These are phyloP conservation scores for Bhutanitis thaidina DNA, from an alignment of 2,888 invertebrate species.

Conservation along the genomic window DNA sequence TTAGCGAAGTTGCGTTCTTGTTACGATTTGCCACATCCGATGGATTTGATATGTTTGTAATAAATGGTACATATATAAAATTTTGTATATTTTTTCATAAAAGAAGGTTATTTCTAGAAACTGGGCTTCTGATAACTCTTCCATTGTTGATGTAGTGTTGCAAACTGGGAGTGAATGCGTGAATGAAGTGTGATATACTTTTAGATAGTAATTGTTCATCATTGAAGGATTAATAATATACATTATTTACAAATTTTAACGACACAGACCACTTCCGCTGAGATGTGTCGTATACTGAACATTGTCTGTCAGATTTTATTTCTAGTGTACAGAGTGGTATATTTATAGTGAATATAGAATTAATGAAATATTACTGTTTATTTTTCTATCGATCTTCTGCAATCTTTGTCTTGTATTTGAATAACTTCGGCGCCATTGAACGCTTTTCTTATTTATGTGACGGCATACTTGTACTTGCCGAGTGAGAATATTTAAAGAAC, in stretches of 20 bases:
- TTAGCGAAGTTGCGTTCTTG: not conserved
- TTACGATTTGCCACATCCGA: not conserved
- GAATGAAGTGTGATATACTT: conserved; percentile 5
- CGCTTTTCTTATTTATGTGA: conserved; percentile 1
- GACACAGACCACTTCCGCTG: conserved; percentile 29
- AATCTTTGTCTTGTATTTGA: conserved; percentile 32
- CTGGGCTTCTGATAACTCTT: conserved; percentile 69
- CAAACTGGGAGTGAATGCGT: conserved; percentile 32
- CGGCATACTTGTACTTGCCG: conserved; percentile 8
- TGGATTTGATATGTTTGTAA: not conserved
- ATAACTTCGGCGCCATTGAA: conserved; percentile 22
- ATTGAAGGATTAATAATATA: conserved; percentile 24
- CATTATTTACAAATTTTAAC: conserved; percentile 44
- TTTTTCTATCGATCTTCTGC: conserved; percentile 61
- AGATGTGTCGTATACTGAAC: not conserved
- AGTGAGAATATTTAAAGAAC: conserved; percentile 25
- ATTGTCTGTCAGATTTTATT: conserved; percentile 29
- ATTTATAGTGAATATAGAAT: conserved; percentile 36
- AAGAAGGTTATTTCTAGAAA: conserved; percentile 40
- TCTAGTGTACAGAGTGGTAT: conserved; percentile 33
- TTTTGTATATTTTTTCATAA: conserved; percentile 38
- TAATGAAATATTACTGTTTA: conserved; percentile 41
- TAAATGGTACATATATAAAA: conserved; percentile 23
- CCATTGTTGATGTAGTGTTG: conserved; percentile 54
- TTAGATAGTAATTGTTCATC: conserved; percentile 16